A percentile compares a stretch with the other conserved stretches of the same genome.
Evolutionary conservation across 2,888 invertebrate species (phyloP).

Genomic region (Aporophyla nigra): DNA sequence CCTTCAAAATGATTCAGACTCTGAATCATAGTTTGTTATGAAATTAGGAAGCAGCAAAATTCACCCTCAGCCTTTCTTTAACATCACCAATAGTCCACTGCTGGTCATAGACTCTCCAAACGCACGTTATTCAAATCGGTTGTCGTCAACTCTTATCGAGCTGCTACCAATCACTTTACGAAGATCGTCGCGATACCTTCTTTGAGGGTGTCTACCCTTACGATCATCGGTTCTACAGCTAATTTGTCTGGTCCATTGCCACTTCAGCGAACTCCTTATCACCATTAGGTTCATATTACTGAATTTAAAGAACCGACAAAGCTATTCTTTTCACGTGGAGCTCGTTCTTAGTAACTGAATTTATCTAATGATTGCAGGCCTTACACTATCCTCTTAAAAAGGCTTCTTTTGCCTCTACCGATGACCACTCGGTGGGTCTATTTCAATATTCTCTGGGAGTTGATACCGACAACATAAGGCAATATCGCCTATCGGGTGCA

Average conservation of each 20-base stretch:
- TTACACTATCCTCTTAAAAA: not conserved
- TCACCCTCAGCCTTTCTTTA: not conserved
- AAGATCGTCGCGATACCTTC: not conserved
- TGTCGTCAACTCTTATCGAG: not conserved
- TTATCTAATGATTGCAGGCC: not conserved
- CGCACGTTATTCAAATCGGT: not conserved
- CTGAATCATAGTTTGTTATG: no score
- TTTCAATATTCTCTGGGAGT: not conserved
- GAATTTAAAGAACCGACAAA: not conserved
- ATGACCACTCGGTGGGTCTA: not conserved
- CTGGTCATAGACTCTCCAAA: not conserved
- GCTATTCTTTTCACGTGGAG: not conserved
- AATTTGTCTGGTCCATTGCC: not conserved
- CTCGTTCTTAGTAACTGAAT: not conserved
- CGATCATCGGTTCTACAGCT: not conserved
- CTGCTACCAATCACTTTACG: not conserved
- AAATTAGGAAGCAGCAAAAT: not conserved
- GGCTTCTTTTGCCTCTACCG: not conserved
- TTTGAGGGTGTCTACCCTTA: no score
- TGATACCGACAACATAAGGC: slow-evolving; percentile 10
- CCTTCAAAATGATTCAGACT: no score
- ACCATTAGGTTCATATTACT: not conserved
- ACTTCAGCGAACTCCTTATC: not conserved
- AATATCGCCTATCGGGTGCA: slow-evolving; percentile 40
- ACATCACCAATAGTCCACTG: not conserved